These are phyloP conservation scores for Engystomops pustulosus DNA, from an alignment of 2,113 vertebrate species.

Conservation along the genomic window DNA sequence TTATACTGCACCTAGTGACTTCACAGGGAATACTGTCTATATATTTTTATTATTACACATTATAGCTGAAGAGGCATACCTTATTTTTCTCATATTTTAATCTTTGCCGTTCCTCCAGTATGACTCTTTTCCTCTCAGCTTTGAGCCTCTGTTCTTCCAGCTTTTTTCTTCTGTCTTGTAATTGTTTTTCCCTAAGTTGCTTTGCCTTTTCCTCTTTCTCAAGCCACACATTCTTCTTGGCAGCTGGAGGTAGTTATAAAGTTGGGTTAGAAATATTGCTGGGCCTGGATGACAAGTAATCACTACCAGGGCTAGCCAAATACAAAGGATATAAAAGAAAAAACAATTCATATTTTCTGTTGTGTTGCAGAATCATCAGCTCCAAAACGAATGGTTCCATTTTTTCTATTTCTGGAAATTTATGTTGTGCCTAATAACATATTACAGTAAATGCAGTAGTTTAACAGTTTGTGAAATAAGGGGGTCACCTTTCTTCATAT, in stretches of 20 bases:
- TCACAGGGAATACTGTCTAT: too few species aligned
- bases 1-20: too few species aligned
- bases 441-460: neutral
- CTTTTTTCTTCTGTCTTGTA: constrained; percentile 86
- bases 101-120: constrained; percentile 90
- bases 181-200: constrained; percentile 87
- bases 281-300: neutral
- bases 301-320: neutral
- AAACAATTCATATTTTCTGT: neutral
- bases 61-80: too few species aligned
- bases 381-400: neutral
- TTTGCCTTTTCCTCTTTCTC: constrained; percentile 94
- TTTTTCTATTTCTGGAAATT: neutral
- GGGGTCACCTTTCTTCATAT: neutral
- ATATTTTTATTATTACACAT: too few species aligned
- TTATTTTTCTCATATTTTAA: constrained; percentile 96
- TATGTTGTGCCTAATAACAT: neutral
- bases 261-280: neutral
- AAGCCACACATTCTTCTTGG: constrained; percentile 93
- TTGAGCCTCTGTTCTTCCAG: constrained; percentile 91
- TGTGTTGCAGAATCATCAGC: neutral
- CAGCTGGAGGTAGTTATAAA: constrained; percentile 71
- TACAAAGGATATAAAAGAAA: neutral
- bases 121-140: constrained; percentile 82
- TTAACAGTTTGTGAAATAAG: neutral